Conservation (phyloP, 2,113 vertebrate genomes). For the Oxyura jamaicensis region DNA sequence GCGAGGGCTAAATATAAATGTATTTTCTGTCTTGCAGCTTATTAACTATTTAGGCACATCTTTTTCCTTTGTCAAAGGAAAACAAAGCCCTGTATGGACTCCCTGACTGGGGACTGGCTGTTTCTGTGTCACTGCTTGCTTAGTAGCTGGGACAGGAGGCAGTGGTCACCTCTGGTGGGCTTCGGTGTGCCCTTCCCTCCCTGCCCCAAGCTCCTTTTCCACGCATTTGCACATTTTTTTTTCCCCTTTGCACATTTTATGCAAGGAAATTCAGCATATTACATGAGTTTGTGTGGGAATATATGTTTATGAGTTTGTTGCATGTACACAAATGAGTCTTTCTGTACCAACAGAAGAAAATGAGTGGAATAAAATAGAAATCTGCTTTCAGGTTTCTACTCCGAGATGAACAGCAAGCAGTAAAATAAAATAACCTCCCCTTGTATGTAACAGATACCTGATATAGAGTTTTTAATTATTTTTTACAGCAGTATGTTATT, state of each 20-base stretch:
- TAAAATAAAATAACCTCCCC: not conserved
- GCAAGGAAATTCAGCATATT: not conserved
- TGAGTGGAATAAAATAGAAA: not conserved
- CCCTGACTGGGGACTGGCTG: not conserved
- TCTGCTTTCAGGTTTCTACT: not conserved
- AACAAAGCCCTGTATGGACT: not conserved
- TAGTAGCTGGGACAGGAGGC: not conserved
- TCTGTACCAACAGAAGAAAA: not conserved
- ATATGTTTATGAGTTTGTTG: not conserved
- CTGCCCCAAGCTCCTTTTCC: not conserved
- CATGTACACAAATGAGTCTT: too few species aligned
- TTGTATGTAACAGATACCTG: not conserved
- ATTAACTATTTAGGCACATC: not conserved
- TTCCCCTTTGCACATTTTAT: not conserved
- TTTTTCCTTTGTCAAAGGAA: too few species aligned
- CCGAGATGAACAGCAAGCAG: not conserved
- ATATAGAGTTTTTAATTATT: not conserved
- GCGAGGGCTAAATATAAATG: not conserved
- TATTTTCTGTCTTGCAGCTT: not conserved
- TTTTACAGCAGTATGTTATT: not conserved
- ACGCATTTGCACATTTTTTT: rapidly evolving
- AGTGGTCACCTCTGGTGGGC: not conserved
- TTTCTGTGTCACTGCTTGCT: not conserved
- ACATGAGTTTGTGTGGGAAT: not conserved
- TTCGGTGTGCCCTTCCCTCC: not conserved